A percentile compares a stretch with the other conserved stretches of the same genome.
phyloP scores from a whole-genome alignment of 2,888 invertebrate species.

The Chirona hameri region DNA sequence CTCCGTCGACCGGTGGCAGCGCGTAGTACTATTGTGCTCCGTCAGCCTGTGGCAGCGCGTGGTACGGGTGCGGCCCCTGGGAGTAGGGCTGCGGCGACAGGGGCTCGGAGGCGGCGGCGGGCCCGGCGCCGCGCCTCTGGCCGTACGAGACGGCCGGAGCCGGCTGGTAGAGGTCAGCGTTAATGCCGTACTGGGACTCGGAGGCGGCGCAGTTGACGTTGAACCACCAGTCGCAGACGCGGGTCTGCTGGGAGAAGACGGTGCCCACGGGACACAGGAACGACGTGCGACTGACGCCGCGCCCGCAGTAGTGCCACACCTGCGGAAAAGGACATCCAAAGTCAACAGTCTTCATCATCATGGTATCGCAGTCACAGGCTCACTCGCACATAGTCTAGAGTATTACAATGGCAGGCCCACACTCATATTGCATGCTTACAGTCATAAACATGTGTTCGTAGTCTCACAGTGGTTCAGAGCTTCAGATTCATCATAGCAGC shows the following conservation, averaged over 20 bases:
- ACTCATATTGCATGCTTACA: no score
- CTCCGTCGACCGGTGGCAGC: no score
- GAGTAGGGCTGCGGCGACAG: conserved; percentile 8
- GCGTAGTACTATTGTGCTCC: no score
- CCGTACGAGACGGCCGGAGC: not conserved
- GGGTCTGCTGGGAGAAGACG: not conserved
- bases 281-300: not conserved
- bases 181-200: not conserved
- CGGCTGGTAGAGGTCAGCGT: conserved; percentile 8
- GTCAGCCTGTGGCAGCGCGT: not conserved
- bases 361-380: no score
- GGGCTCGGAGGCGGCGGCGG: not conserved
- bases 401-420: no score
- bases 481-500: no score
- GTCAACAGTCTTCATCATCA: no score
- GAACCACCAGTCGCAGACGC: conserved; percentile 27
- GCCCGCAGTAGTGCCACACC: conserved; percentile 9
- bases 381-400: no score
- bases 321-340: not conserved
- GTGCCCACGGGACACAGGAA: conserved; percentile 1
- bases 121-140: not conserved
- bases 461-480: no score
- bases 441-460: no score
- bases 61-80: not conserved
- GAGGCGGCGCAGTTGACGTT: conserved; percentile 23